Conservation (phyloP, 1,140 invertebrate genomes). For the Macrocentrus cingulum region DNA sequence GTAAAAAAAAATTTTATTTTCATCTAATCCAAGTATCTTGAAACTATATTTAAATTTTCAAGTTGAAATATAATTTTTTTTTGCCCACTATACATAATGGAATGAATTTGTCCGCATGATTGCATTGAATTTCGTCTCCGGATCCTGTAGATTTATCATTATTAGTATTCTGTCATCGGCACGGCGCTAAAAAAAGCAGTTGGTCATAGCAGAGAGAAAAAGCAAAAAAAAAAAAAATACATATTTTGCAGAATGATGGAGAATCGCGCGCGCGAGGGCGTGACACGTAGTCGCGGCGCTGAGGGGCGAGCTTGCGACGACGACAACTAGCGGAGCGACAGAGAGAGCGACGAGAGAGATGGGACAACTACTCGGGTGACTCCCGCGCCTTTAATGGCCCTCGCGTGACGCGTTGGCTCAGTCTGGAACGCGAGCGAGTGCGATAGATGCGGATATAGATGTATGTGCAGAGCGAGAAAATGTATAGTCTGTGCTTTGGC, state of each 20-base stretch:
- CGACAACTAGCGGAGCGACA: neutral
- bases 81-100: no score
- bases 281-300: neutral
- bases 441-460: neutral
- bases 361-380: conserved; percentile 3
- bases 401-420: conserved; percentile 27
- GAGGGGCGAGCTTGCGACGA: neutral
- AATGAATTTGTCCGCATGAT: no score
- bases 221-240: conserved; percentile 13
- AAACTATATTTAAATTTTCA: no score
- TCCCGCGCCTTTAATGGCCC: conserved; percentile 26
- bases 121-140: no score
- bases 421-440: conserved; percentile 1
- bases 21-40: no score
- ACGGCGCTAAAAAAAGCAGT: neutral
- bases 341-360: neutral
- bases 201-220: neutral
- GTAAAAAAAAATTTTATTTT: no score
- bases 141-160: no score
- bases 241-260: conserved; percentile 8
- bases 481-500: no score
- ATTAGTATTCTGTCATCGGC: no score
- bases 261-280: conserved; percentile 7
- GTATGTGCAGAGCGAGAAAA: no score
- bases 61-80: no score